phyloP scores from a whole-genome alignment of 1,140 invertebrate genomes.

The Philopotamus ludificatus region DNA sequence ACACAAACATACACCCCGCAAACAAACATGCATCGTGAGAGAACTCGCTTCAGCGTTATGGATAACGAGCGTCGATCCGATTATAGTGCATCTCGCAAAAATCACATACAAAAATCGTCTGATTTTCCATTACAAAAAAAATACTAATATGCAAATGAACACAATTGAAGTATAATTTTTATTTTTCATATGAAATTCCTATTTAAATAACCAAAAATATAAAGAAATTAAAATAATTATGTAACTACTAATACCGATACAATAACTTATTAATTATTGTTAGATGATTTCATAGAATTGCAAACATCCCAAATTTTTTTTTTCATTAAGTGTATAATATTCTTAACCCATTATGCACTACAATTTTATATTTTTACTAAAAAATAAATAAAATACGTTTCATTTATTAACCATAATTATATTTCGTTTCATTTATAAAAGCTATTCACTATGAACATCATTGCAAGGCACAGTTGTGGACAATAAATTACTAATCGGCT shows the following conservation, averaged over 20 bases:
- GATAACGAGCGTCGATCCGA: background rate
- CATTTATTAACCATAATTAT: background rate
- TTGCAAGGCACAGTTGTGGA: conserved; percentile 10
- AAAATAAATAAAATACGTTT: conserved; percentile 20
- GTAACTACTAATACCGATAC: conserved; percentile 4
- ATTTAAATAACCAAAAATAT: conserved; percentile 1
- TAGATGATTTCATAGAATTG: conserved; percentile 27
- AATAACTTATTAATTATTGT: conserved; percentile 28
- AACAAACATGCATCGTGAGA: background rate
- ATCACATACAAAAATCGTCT: background rate
- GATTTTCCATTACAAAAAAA: conserved; percentile 9
- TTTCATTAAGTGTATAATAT: conserved; percentile 4
- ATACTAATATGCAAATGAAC: conserved; percentile 30
- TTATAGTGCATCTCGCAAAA: background rate
- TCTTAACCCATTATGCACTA: conserved; percentile 7
- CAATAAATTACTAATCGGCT: background rate
- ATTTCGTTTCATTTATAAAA: background rate
- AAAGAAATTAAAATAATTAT: conserved; percentile 10
- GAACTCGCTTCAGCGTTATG: background rate
- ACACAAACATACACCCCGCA: background rate
- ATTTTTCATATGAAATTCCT: conserved; percentile 34
- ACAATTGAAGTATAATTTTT: conserved; percentile 36
- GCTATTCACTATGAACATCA: conserved; percentile 1
- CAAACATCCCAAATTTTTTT: conserved; percentile 36
- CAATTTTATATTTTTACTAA: conserved; percentile 5